Percentiles rank a stretch among this genome's conserved stretches.
These are phyloP conservation scores for Gymnoscopelus braueri DNA, from an alignment of 2,797 vertebrate genomes.

Conservation along the genomic window DNA sequence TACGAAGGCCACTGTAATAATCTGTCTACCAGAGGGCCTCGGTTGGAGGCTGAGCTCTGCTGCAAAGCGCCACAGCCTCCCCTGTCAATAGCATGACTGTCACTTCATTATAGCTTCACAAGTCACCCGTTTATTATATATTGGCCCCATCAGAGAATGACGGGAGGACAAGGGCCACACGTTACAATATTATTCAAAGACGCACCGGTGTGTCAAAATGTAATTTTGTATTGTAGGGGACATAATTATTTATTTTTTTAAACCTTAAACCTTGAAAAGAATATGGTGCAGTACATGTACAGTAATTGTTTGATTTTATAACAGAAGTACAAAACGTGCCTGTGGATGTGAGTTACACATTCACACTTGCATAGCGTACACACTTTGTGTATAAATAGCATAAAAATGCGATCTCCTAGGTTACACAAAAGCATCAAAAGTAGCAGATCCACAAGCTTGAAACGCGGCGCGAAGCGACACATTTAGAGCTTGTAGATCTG, in stretches of 20 bases:
- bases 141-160: slow-evolving; percentile 68
- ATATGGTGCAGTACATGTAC: not conserved
- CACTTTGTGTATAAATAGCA: slow-evolving; percentile 27
- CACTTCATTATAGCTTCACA: slow-evolving; percentile 84
- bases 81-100: slow-evolving; percentile 74
- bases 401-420: slow-evolving; percentile 50
- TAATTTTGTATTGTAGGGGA: slow-evolving; percentile 59
- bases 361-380: not conserved
- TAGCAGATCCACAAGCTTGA: too few species aligned
- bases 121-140: slow-evolving; percentile 76
- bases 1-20: slow-evolving; percentile 79
- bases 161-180: slow-evolving; percentile 45
- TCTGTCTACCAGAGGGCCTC: slow-evolving; percentile 67
- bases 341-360: slow-evolving; percentile 25
- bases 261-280: not conserved
- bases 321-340: slow-evolving; percentile 32
- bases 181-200: slow-evolving; percentile 64
- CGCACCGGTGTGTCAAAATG: slow-evolving; percentile 63
- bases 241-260: not conserved
- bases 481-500: too few species aligned
- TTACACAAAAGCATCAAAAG: too few species aligned
- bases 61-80: slow-evolving; percentile 64
- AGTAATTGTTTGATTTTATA: slow-evolving; percentile 71
- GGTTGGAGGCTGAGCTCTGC: slow-evolving; percentile 62
- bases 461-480: too few species aligned